Conservation (phyloP, 2,797 vertebrate species). For the Eulemur rubriventer region DNA sequence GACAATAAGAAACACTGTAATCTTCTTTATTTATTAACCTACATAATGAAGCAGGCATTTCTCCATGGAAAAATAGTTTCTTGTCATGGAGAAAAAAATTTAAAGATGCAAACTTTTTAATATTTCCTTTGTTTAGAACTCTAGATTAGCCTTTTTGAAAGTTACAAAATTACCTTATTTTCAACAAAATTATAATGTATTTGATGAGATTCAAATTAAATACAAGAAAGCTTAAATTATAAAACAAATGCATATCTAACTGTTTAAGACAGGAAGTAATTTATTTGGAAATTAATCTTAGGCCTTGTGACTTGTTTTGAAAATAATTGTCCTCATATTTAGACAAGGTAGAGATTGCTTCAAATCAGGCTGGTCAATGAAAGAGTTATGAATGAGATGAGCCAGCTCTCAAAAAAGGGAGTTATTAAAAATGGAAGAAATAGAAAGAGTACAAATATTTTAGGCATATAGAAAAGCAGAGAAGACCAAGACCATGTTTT, state of each 20-base stretch:
- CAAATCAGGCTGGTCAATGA: not conserved
- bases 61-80: not conserved
- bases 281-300: not conserved
- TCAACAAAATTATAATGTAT: not conserved
- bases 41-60: not conserved
- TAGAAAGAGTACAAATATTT: not conserved
- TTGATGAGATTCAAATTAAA: constrained; percentile 12
- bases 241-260: not conserved
- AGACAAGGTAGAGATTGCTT: not conserved
- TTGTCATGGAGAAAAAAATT: not conserved
- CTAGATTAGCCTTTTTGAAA: not conserved
- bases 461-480: not conserved
- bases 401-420: not conserved
- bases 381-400: not conserved
- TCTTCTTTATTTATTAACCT: not conserved
- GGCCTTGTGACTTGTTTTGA: not conserved
- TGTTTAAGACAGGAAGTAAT: not conserved
- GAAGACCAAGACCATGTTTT: not conserved
- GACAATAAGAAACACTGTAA: not conserved
- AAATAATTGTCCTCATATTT: not conserved
- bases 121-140: not conserved
- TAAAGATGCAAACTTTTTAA: not conserved
- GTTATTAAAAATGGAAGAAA: not conserved
- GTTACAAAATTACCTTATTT: not conserved
- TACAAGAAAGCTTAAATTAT: not conserved